A percentile compares a stretch with the other conserved stretches of the same genome.
Evolutionary conservation across 2,888 invertebrate species (phyloP).

Genomic region (Drosophila stalkeri): DNA sequence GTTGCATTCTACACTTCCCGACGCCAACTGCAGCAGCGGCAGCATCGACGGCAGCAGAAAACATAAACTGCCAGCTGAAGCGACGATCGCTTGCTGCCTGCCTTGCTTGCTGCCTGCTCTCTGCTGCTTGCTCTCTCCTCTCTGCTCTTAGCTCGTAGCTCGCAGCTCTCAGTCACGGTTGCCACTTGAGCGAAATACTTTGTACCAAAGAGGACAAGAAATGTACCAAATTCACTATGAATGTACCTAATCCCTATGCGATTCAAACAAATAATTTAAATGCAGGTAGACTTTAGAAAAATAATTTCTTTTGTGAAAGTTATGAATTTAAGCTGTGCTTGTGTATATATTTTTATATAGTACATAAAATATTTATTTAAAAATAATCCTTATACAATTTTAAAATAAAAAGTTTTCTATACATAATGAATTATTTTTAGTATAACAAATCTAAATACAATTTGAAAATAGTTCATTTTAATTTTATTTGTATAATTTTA

Average conservation of each 20-base stretch:
- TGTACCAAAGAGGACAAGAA: slow-evolving; percentile 7
- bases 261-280: not conserved
- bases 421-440: too few relatives aligned
- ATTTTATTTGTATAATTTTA: too few relatives aligned
- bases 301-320: not conserved
- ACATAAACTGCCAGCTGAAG: slow-evolving; percentile 14
- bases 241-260: not conserved
- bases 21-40: slow-evolving; percentile 29
- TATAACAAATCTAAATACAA: not conserved
- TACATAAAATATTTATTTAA: not conserved
- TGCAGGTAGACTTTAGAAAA: not conserved
- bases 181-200: slow-evolving; percentile 8
- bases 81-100: slow-evolving; percentile 33
- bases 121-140: not conserved
- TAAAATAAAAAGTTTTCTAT: not conserved
- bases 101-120: slow-evolving; percentile 5
- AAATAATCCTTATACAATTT: not conserved
- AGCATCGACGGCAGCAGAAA: slow-evolving; percentile 16
- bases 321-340: not conserved
- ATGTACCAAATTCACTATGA: not conserved
- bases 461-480: not conserved
- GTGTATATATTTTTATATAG: too few relatives aligned
- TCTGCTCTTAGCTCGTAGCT: slow-evolving; percentile 5
- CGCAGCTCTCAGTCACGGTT: not conserved
- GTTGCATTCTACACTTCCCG: slow-evolving; percentile 34